A percentile compares a stretch with the other conserved stretches of the same genome.
Evolutionary conservation across 2,797 vertebrate species (phyloP).

Genomic region (Sebastes nivosus): DNA sequence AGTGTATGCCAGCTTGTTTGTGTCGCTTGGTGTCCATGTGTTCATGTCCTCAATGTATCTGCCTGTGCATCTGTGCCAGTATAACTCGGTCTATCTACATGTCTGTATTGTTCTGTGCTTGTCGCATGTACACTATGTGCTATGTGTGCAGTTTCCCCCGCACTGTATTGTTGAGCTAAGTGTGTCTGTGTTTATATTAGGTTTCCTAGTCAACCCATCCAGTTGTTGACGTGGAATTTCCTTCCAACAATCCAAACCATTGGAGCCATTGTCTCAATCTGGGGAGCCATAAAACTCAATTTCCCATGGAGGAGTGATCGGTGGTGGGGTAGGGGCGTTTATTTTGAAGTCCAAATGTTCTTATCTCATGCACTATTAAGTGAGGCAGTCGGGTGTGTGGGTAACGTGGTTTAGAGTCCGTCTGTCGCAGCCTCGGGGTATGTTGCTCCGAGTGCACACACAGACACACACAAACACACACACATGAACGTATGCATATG

Average conservation of each 20-base stretch:
- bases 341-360: slow-evolving; percentile 82
- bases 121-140: not conserved
- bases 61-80: slow-evolving; percentile 41
- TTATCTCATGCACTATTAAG: slow-evolving; percentile 86
- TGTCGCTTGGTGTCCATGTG: slow-evolving; percentile 24
- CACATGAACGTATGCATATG: slow-evolving; percentile 25
- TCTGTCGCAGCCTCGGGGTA: slow-evolving; percentile 75
- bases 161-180: not conserved
- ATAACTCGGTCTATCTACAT: slow-evolving; percentile 39
- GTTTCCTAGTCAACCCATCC: slow-evolving; percentile 21
- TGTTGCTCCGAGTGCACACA: slow-evolving; percentile 56
- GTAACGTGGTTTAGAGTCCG: slow-evolving; percentile 77
- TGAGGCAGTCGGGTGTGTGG: slow-evolving; percentile 79
- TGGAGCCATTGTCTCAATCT: slow-evolving; percentile 62
- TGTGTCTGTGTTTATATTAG: slow-evolving; percentile 25
- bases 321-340: slow-evolving; percentile 23
- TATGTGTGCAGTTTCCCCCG: not conserved
- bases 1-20: slow-evolving; percentile 19
- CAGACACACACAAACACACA: slow-evolving; percentile 29
- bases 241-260: slow-evolving; percentile 36
- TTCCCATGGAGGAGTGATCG: slow-evolving; percentile 69
- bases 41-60: slow-evolving; percentile 26
- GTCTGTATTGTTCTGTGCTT: slow-evolving; percentile 6
- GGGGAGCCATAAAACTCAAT: slow-evolving; percentile 75
- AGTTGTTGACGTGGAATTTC: slow-evolving; percentile 45